Percentiles rank a stretch among this genome's conserved stretches.
Evolutionary conservation across 2,113 vertebrate genomes (phyloP).

Genomic region (Nothoprocta perdicaria): DNA sequence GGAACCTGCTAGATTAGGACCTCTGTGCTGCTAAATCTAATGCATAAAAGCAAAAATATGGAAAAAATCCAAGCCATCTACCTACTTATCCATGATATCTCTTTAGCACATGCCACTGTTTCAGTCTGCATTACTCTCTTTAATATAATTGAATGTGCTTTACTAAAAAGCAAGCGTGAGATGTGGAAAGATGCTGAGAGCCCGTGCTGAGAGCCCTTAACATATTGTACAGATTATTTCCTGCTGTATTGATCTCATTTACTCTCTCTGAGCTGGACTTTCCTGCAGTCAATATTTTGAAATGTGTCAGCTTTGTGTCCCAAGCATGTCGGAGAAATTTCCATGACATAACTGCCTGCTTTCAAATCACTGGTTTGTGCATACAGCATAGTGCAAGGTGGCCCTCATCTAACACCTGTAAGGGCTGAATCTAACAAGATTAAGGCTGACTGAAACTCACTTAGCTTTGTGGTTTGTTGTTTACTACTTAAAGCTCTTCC

Average conservation of each 20-base stretch:
- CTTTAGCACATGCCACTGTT: background rate
- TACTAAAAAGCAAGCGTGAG: background rate
- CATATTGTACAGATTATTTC: background rate
- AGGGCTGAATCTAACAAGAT: background rate
- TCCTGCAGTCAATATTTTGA: background rate
- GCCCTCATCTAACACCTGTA: background rate
- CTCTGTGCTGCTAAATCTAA: background rate
- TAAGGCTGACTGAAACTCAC: background rate
- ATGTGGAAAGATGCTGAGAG: background rate
- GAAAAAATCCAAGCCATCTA: background rate
- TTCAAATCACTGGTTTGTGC: background rate
- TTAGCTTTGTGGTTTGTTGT: background rate
- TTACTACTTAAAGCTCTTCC: background rate
- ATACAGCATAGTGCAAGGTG: background rate
- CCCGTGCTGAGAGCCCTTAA: background rate
- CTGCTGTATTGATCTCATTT: background rate
- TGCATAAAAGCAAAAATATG: background rate
- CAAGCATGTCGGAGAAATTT: background rate
- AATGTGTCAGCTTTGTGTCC: background rate
- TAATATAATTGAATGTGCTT: background rate
- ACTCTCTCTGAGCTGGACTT: background rate
- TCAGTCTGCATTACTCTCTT: background rate
- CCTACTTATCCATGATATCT: background rate
- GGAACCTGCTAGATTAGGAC: background rate
- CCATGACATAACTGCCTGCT: background rate